Conservation (phyloP, 2,888 invertebrate species). For the Pyrocoelia pectoralis region DNA sequence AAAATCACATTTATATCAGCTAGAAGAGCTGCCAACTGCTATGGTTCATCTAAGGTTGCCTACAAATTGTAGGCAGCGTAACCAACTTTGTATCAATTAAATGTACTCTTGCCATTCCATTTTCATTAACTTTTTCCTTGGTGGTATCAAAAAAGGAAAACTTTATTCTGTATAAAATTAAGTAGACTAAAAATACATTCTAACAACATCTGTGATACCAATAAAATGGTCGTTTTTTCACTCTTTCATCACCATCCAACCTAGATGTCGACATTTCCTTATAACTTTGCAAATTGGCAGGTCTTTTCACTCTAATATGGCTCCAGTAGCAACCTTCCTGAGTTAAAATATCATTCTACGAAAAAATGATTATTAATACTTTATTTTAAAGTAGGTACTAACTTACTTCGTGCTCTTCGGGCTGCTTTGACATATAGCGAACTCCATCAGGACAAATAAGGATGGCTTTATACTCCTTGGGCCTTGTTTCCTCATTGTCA, state of each 20-base stretch:
- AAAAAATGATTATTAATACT: constrained; percentile 43
- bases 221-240: constrained; percentile 36
- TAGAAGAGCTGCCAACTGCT: no score
- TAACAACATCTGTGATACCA: constrained; percentile 41
- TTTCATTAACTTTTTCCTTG: no score
- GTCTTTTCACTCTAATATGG: constrained; percentile 48
- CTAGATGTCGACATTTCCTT: constrained; percentile 34
- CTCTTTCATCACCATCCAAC: constrained; percentile 19
- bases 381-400: constrained; percentile 26
- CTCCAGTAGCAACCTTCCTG: constrained; percentile 55
- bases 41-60: no score
- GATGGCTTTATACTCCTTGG: constrained; percentile 49
- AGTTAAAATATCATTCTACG: constrained; percentile 26
- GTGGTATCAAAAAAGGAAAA: no score
- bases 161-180: neutral
- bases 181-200: neutral
- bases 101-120: no score
- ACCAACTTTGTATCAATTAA: no score
- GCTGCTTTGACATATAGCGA: constrained; percentile 50
- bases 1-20: no score
- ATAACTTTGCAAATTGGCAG: constrained; percentile 43
- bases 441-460: constrained; percentile 56
- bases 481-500: constrained; percentile 27
- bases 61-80: no score
- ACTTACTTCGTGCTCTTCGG: constrained; percentile 50